Evolutionary conservation across 2,797 vertebrate genomes (phyloP), one percentile per base, ranked within the genome.

Genomic region (Pterois miles): DNA sequence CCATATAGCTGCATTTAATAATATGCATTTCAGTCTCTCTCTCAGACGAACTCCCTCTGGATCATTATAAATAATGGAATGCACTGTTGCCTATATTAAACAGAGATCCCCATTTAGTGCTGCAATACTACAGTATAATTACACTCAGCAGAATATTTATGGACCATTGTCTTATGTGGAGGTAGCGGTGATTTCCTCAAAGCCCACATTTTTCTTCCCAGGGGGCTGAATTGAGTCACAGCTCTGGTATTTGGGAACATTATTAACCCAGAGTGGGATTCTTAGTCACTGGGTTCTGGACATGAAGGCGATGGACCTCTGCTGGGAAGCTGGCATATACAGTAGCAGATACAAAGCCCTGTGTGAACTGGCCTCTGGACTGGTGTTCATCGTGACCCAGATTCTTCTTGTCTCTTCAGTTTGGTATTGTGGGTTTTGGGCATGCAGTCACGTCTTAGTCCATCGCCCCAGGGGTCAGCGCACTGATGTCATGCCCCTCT

Each of bases 171-270:
- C 68, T 73, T 56, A 54, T 81, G 59, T 82, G 68, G 67, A 76
- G 80, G 74, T 67, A 56, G 63, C 53, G 31, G 31, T 53, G 74
- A 80, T 80, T 88, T 90, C 63, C 77, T 91, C 81, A 71, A 89
- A 87, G 80, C 88, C 86, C 84, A 86, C 80, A 71, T 66, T 71
- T 82, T 85, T 65, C 73, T 84, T 84, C 87, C 90, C 90, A 81
- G 59, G 74, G 81, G 88, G 57, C 71, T 73, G 71, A 73, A 66
- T 81, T 88, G 79, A 84, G 83, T 93, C 89, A 93, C 63, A 83
- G 56, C 74, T 93, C 66, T 92, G 89, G 91, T 91, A 94, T 95
- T 92, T 89, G 71, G 56, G 74, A 87, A 87, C 38, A 22, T 86
- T 89, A 86, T 84, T 83, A 86, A 86, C 63, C 80, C 68, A 83